phyloP scores from a whole-genome alignment of 2,888 invertebrate genomes.

The Linyphia triangularis region DNA sequence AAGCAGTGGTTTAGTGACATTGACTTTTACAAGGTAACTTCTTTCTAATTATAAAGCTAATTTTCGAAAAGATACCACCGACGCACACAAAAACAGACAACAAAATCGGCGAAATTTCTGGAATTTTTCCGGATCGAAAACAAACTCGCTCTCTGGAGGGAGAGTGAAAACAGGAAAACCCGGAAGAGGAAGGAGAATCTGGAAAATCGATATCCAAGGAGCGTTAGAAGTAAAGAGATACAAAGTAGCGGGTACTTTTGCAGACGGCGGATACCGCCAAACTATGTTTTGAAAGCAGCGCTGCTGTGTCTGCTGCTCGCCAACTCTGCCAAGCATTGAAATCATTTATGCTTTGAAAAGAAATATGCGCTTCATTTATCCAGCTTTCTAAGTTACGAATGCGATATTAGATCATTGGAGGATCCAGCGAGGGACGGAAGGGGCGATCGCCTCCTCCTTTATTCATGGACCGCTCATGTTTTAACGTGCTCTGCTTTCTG shows the following conservation, averaged over 20 bases:
- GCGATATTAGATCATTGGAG: too few relatives aligned
- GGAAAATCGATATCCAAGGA: neutral
- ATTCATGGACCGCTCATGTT: too few relatives aligned
- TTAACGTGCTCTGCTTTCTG: too few relatives aligned
- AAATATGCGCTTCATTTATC: too few relatives aligned
- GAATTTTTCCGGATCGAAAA: neutral
- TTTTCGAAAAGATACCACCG: too few relatives aligned
- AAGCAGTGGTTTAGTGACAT: too few relatives aligned
- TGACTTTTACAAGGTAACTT: too few relatives aligned
- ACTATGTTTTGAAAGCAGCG: neutral
- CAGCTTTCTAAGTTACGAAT: too few relatives aligned
- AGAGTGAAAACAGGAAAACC: neutral
- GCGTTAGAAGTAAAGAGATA: neutral
- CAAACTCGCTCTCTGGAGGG: neutral
- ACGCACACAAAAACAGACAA: neutral
- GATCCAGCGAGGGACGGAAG: too few relatives aligned
- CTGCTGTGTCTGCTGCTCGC: neutral
- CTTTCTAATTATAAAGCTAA: too few relatives aligned
- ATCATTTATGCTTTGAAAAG: neutral
- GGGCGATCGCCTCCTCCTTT: too few relatives aligned
- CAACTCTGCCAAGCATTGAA: neutral
- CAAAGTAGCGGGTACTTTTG: neutral
- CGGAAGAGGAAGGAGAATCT: neutral
- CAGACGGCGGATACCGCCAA: neutral
- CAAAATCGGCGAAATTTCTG: neutral